A percentile compares a stretch with the other conserved stretches of the same genome.
Conservation (phyloP, 2,797 vertebrate genomes). For the Pithecia hirsuta region DNA sequence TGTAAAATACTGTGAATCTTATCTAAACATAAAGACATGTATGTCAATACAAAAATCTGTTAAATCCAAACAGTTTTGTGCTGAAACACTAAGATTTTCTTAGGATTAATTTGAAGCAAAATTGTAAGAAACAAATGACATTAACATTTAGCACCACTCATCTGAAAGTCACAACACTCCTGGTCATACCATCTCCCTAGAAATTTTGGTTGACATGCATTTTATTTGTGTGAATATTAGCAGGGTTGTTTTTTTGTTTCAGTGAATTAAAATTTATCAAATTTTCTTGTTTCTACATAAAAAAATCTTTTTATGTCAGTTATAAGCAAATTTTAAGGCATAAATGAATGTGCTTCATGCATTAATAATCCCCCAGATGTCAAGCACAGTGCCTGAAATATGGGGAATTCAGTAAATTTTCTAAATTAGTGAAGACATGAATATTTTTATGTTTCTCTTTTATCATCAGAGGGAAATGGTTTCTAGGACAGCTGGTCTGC, state of each 20-base stretch:
- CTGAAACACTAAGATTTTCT: background rate
- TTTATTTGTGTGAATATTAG: background rate
- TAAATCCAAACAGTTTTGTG: background rate
- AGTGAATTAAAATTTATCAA: background rate
- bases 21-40: background rate
- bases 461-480: constrained; percentile 53
- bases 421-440: constrained; percentile 35
- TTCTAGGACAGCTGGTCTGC: constrained; percentile 39
- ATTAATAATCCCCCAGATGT: constrained; percentile 38
- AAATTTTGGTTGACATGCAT: background rate
- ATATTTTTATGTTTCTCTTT: constrained; percentile 64
- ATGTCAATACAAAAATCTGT: background rate
- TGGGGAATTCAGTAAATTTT: constrained; percentile 49
- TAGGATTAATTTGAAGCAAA: background rate
- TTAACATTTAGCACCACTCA: background rate
- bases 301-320: background rate
- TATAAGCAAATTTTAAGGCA: background rate
- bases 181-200: background rate
- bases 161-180: background rate
- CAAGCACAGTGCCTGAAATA: constrained; percentile 50
- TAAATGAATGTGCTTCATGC: constrained; percentile 12
- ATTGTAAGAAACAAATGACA: background rate
- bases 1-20: background rate
- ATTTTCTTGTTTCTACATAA: background rate
- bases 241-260: background rate